Base-by-base conservation (phyloP, 2,797 vertebrate species). In the Pseudochirops cupreus region DNA sequence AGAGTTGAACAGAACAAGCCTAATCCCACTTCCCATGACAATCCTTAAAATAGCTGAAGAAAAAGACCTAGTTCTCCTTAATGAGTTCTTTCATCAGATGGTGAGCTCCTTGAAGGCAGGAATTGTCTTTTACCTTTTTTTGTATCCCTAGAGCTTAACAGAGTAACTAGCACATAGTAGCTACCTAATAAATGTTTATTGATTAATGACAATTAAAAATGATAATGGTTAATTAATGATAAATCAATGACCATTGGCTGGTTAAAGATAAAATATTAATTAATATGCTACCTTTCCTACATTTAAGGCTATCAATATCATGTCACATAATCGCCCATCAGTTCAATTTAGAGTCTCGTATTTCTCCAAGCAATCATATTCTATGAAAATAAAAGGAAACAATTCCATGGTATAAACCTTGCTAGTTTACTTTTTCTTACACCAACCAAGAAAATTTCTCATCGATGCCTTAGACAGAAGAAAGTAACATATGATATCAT, bases 371-470 rank as follows among this genome's bases (percentile, higher is more conserved):
- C 7, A 46, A 82, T 92, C 46, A 13, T 1, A 3, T 92, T 52
- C 94, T 74, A 26, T 94, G 56, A 93, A 59, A 97, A 46, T 1
- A 94, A 50, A 82, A 74, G 10, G n/a, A 62, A 96, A 31, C 7
- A 33, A 4, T 31, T 39, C n/a, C 26, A 13, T 62, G 58, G n/a
- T 16, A 46, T 26, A 82, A 46, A 94, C 52, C 92, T 26, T 91
- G 9, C 5, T 74, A 39, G 33, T 56, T 74, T 9, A 21, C 93
- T 46, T 95, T 95, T 96, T 95, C 59, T 94, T 91, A 18, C 11
- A 53, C 33, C 24, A 56, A 13, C 67, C 24, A 74, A 95, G 59
- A 29, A 92, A 56, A 82, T 92, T 96, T 96, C 91, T 53, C 82
- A 46, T 90, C 94, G 39, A 55, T 94, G 57, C 14, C 54, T 92